phyloP scores from a whole-genome alignment of 2,888 invertebrate genomes.

The Harpalus rufipes region DNA sequence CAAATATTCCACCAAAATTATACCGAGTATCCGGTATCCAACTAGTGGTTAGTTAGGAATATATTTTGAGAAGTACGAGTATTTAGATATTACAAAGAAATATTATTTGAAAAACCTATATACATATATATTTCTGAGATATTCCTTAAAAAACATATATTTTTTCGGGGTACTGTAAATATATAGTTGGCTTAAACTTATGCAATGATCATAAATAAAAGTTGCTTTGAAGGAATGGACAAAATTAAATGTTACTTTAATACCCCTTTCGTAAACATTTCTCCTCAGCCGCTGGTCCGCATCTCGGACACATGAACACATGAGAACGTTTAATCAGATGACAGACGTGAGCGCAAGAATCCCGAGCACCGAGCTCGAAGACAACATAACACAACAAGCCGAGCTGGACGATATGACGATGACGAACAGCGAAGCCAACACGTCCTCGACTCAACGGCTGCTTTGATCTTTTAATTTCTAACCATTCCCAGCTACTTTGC shows the following conservation, averaged over 20 bases:
- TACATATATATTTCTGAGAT: too few species aligned
- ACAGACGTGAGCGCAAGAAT: constrained; percentile 54
- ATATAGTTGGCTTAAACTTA: too few species aligned
- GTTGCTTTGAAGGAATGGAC: too few species aligned
- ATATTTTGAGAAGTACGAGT: too few species aligned
- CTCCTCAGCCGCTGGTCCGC: background rate
- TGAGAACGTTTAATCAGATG: constrained; percentile 61
- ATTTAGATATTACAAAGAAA: too few species aligned
- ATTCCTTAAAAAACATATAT: background rate
- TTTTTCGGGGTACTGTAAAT: too few species aligned
- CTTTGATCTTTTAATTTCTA: constrained; percentile 44
- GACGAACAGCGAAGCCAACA: background rate
- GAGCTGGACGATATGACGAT: background rate
- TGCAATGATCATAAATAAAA: too few species aligned
- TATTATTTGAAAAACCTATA: too few species aligned
- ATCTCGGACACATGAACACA: constrained; percentile 32
- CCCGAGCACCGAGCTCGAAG: background rate
- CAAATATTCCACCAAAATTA: too few species aligned
- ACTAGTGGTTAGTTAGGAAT: too few species aligned
- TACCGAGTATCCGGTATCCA: too few species aligned
- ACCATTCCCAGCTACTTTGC: constrained; percentile 39
- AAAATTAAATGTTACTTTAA: too few species aligned
- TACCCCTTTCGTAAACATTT: background rate
- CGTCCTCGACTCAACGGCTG: constrained; percentile 5
- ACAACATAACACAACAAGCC: constrained; percentile 1